A percentile compares a stretch with the other conserved stretches of the same genome.
Evolutionary conservation across 2,797 vertebrate species (phyloP).

Genomic region (Enteromius unitaeniatus): DNA sequence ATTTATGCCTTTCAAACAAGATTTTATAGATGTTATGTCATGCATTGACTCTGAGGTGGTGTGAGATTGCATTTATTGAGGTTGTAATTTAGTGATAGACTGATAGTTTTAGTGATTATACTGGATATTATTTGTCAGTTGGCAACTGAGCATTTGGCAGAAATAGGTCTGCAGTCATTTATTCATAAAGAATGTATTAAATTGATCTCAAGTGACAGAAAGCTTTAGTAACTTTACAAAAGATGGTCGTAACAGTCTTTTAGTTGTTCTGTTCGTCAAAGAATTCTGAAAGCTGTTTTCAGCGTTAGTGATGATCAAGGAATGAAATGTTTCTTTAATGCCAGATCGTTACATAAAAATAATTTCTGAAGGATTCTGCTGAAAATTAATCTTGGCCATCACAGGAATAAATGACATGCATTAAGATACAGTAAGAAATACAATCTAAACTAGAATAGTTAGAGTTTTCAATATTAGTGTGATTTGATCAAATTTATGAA

Average conservation of each 20-base stretch:
- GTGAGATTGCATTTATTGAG: not conserved
- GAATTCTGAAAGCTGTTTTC: not conserved
- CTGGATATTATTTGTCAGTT: not conserved
- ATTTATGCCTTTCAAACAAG: constrained; percentile 21
- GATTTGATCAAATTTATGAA: not conserved
- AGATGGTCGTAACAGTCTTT: not conserved
- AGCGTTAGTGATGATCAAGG: not conserved
- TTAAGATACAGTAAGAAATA: not conserved
- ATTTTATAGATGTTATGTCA: not conserved
- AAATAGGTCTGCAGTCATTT: not conserved
- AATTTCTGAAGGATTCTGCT: not conserved
- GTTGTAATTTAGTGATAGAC: not conserved
- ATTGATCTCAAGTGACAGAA: not conserved
- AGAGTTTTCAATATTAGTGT: not conserved
- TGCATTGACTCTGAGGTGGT: not conserved
- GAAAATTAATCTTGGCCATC: not conserved
- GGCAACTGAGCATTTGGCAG: not conserved
- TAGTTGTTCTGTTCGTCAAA: not conserved
- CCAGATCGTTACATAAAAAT: not conserved
- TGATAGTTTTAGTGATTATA: not conserved
- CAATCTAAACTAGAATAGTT: not conserved
- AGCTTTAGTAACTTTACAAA: not conserved
- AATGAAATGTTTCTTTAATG: not conserved
- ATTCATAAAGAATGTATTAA: not conserved
- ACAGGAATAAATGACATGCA: not conserved